Percentiles rank a stretch among this genome's conserved stretches.
phyloP scores from a whole-genome alignment of 2,888 invertebrate genomes.

The Azorinus chamasolen region DNA sequence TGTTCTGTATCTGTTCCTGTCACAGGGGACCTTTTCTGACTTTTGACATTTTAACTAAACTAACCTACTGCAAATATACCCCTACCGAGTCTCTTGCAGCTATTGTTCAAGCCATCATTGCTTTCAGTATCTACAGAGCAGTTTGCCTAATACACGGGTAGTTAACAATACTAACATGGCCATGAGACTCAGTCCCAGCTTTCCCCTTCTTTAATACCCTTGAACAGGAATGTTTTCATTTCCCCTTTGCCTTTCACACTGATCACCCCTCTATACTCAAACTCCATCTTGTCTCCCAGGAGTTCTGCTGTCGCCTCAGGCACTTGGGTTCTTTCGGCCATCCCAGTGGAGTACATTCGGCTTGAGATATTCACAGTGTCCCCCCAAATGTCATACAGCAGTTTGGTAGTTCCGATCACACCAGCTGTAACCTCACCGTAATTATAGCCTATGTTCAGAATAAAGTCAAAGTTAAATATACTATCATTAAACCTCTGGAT shows the following conservation, averaged over 20 bases:
- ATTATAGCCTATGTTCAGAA: slow-evolving; percentile 92
- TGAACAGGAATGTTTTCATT: slow-evolving; percentile 94
- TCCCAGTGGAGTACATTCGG: slow-evolving; percentile 98
- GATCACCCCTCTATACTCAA: slow-evolving; percentile 96
- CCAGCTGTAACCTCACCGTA: slow-evolving; percentile 98
- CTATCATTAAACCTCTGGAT: slow-evolving; percentile 85
- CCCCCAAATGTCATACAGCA: slow-evolving; percentile 99
- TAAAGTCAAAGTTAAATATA: slow-evolving; percentile 86
- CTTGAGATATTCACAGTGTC: slow-evolving; percentile 99
- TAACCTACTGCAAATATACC: no score
- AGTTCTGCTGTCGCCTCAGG: slow-evolving; percentile 87
- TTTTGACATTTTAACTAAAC: no score
- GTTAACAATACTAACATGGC: no score
- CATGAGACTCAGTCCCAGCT: slow-evolving; percentile 67
- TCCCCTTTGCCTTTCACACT: slow-evolving; percentile 98
- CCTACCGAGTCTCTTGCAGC: no score
- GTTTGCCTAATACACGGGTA: no score
- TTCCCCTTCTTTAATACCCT: slow-evolving; percentile 76
- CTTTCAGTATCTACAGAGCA: no score
- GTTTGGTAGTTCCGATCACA: slow-evolving; percentile 97
- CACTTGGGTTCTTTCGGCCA: slow-evolving; percentile 91
- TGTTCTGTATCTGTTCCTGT: no score
- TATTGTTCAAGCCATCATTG: no score
- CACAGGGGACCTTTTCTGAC: no score
- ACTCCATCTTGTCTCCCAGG: slow-evolving; percentile 92